Base-by-base conservation (phyloP, 2,797 vertebrate genomes). In the Galago senegalensis region DNA sequence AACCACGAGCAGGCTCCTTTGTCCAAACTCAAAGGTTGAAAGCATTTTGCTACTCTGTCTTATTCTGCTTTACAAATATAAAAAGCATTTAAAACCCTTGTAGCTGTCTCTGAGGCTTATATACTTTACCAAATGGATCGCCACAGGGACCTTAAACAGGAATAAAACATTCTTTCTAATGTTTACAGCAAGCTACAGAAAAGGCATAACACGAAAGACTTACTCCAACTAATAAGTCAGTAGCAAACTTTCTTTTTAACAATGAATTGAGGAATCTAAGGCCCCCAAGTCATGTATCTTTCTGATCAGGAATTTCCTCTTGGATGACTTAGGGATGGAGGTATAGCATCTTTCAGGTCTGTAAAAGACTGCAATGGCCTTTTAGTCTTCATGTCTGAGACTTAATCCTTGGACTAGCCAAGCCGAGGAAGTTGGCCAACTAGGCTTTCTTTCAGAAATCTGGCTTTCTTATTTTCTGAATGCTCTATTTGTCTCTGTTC, bases 31-130 rank as follows among this genome's bases (percentile, higher is more conserved):
- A 6, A 79, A 84, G 37, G 69, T 93, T 67, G 80, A 80, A 67
- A 72, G n/a, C n/a, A 76, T 88, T 86, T 95, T 87, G 37, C 5
- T n/a, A 67, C 9, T 53, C 27, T 77, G n/a, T 84, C 53, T 67
- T 86, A 49, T 89, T 93, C 31, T 92, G 7, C 25, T 53, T 92
- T 80, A 79, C 18, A 88, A 91, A 91, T 72, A 40, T n/a, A 89
- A 34, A 79, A 89, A 17, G 7, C 27, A 49, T 72, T 91, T 93
- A 56, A 87, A 87, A 82, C 80, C 37, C 8, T 79, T 60, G 11
- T 91, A 80, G 27, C 79, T 93, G 0, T 87, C 27, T 81, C 61
- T 40, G 37, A 20, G 61, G 10, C 49, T 91, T 73, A 89, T 23
- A 61, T 37, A 61, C 14, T 1, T 86, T 83, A 69, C 4, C 23